Percentiles rank a stretch among this genome's conserved stretches.
Conservation (phyloP, 2,888 invertebrate species). For the Amorpha juglandis region DNA sequence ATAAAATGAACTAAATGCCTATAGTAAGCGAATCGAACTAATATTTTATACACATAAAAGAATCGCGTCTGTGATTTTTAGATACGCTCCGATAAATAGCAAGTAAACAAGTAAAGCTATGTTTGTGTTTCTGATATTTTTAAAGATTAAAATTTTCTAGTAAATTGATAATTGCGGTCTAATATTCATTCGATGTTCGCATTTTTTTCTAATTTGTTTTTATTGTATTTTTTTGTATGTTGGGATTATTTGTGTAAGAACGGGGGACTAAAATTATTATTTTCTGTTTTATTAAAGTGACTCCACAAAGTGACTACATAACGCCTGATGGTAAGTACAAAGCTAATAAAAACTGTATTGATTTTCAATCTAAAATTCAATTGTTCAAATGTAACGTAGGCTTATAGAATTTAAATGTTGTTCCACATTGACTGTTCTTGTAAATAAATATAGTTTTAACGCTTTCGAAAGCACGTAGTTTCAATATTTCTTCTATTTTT, state of each 20-base stretch:
- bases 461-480: background rate
- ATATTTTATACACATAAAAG: slow-evolving; percentile 8
- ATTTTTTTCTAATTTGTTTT: background rate
- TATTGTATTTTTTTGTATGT: background rate
- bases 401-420: too few species aligned
- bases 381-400: background rate
- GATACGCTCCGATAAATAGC: background rate
- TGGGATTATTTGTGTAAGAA: slow-evolving; percentile 2
- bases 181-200: background rate
- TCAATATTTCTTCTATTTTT: background rate
- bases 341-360: background rate
- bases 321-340: slow-evolving; percentile 26
- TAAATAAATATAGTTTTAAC: background rate
- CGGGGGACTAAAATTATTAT: slow-evolving; percentile 17
- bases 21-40: background rate
- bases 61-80: slow-evolving; percentile 3
- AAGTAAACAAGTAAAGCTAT: background rate
- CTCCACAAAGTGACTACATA: slow-evolving; percentile 21
- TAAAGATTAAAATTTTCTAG: background rate
- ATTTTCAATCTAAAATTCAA: background rate
- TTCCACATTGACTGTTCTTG: too few species aligned
- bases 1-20: background rate
- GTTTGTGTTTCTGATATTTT: background rate
- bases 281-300: slow-evolving; percentile 24
- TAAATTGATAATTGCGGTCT: background rate